A percentile compares a stretch with the other conserved stretches of the same genome.
phyloP scores from a whole-genome alignment of 2,797 vertebrate genomes.

The Cacajao melanocephalus region DNA sequence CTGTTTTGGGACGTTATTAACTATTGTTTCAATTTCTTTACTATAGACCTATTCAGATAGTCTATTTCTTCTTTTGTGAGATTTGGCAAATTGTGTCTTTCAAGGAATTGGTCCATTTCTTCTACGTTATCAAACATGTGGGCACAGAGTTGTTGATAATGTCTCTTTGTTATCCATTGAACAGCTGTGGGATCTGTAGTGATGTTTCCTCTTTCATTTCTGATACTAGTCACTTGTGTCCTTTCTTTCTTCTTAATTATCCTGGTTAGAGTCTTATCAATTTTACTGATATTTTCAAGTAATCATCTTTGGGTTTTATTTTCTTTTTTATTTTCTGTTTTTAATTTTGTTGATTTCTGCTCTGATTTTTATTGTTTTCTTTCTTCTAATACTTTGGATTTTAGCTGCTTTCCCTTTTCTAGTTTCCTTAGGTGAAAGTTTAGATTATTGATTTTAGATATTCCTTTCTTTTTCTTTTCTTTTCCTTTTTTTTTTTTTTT shows the following conservation, averaged over 20 bases:
- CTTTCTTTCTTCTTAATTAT: neutral
- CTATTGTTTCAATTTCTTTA: neutral
- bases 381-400: neutral
- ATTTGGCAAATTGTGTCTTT: neutral
- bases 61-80: neutral
- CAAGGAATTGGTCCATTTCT: neutral
- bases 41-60: neutral
- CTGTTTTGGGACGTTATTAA: neutral
- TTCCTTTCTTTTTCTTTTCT: neutral
- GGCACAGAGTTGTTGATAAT: neutral
- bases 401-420: neutral
- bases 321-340: neutral
- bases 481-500: neutral
- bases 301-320: neutral
- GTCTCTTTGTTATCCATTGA: neutral
- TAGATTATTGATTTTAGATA: neutral
- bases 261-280: neutral
- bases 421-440: neutral
- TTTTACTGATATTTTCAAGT: neutral
- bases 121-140: neutral
- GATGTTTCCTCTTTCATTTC: neutral
- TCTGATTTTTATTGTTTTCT: neutral
- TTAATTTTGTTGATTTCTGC: neutral
- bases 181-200: neutral
- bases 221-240: neutral